A percentile compares a stretch with the other conserved stretches of the same genome.
These are phyloP conservation scores for Tachypleus tridentatus DNA, from an alignment of 1,140 invertebrate species.

Conservation along the genomic window DNA sequence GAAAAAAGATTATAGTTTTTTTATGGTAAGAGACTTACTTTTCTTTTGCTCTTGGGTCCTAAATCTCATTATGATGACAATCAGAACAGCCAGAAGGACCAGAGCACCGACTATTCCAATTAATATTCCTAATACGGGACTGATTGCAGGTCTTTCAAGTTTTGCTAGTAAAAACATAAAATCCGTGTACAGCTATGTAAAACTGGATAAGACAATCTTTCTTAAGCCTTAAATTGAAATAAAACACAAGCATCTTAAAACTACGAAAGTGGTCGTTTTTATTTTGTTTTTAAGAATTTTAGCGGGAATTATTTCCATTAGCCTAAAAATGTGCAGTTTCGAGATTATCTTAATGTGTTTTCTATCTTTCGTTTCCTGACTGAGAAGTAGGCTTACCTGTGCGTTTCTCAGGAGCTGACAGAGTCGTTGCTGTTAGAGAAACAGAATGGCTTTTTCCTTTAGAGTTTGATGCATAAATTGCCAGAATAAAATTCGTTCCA, in stretches of 20 bases:
- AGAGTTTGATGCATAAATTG: slow-evolving; percentile 33
- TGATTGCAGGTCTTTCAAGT: slow-evolving; percentile 11
- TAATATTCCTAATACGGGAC: slow-evolving; percentile 14
- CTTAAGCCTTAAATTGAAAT: too few relatives aligned
- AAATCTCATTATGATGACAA: slow-evolving; percentile 17
- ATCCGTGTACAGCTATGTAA: too few relatives aligned
- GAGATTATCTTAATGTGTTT: too few relatives aligned
- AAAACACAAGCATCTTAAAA: too few relatives aligned
- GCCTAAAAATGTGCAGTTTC: too few relatives aligned
- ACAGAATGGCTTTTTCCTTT: slow-evolving; percentile 22
- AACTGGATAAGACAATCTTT: too few relatives aligned
- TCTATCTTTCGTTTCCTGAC: background rate
- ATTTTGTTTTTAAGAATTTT: too few relatives aligned
- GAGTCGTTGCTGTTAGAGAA: slow-evolving; percentile 20
- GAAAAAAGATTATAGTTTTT: too few relatives aligned
- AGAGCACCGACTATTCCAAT: slow-evolving; percentile 18
- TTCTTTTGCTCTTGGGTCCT: slow-evolving; percentile 5
- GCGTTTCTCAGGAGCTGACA: slow-evolving; percentile 17
- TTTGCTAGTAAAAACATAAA: slow-evolving; percentile 15
- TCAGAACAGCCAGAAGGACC: slow-evolving; percentile 16
- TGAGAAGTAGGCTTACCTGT: slow-evolving; percentile 16
- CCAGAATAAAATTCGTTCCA: slow-evolving; percentile 59
- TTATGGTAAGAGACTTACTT: slow-evolving; percentile 6
- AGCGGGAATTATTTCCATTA: too few relatives aligned
- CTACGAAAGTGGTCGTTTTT: too few relatives aligned